Base-by-base conservation (phyloP, 2,113 vertebrate genomes). In the Furnarius figulus region DNA sequence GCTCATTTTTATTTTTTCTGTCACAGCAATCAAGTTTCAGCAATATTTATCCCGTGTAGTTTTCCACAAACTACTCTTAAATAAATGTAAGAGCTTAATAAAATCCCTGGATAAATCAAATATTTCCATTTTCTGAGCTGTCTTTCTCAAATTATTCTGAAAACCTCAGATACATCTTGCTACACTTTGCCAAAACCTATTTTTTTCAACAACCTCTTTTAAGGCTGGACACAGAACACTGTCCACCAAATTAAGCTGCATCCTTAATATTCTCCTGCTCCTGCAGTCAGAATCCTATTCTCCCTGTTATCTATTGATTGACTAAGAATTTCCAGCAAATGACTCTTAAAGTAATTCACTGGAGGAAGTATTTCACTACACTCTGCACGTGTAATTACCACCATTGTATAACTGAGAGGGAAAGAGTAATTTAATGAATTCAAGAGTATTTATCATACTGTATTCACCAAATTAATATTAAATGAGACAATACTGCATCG, bases 401-500 rank as follows among this genome's bases (percentile, higher is more conserved):
- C 62, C 40, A 91, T 53, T 13, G 14, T 58, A 50, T 86, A 80
- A 79, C 78, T 53, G 53, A 52, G 25, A 87, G 30, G 19, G 30
- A 86, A 91, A 67, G 47, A 90, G 23, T 12, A 3, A 0, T 88
- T 92, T 93, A 46, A 75, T 81, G 35, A 86, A 78, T 84, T 74
- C 72, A 90, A 27, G 15, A 35, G 4, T 33, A 74, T 94, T 93
- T 86, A 84, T 86, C 85, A 81, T 81, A 58, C 31, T 46, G 31
- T 71, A 63, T 74, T 93, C 79, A 90, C 10, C 52, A 90, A 63
- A 96, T 85, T 70, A 94, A 93, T 91, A 95, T 67, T 78, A 90
- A 94, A 86, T 59, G 42, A 83, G 65, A 47, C 35, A 83, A 40
- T 16, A 30, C 9, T 25, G 71, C 5, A 10, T 61, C 10, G 59